Evolutionary conservation across 2,797 vertebrate genomes (phyloP).

Genomic region (Oryzias sinensis): DNA sequence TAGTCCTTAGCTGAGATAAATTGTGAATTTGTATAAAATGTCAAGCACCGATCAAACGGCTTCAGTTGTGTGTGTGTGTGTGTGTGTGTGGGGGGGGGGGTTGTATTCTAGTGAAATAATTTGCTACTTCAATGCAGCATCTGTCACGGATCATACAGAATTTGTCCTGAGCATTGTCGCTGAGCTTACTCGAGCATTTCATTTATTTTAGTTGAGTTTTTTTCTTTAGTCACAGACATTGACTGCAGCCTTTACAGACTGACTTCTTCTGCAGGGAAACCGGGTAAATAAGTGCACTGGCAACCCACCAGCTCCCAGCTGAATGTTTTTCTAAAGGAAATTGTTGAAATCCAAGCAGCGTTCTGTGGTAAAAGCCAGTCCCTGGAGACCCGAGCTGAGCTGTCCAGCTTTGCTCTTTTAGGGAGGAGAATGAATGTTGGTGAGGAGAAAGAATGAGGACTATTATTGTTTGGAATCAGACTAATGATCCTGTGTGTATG

Average conservation of each 20-base stretch:
- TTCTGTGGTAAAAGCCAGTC: slow-evolving; percentile 46
- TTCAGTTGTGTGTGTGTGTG: no score
- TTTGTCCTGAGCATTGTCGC: no score
- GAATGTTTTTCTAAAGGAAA: slow-evolving; percentile 43
- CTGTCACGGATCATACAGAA: no score
- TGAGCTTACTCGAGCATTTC: no score
- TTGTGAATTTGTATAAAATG: no score
- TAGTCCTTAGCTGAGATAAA: no score
- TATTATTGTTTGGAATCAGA: slow-evolving; percentile 50
- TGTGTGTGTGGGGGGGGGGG: no score
- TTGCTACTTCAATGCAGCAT: no score
- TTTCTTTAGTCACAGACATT: slow-evolving; percentile 8
- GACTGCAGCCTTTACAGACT: slow-evolving; percentile 21
- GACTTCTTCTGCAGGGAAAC: slow-evolving; percentile 12
- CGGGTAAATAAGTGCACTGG: slow-evolving; percentile 48
- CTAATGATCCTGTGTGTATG: slow-evolving; percentile 53
- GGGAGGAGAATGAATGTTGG: slow-evolving; percentile 50
- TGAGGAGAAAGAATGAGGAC: slow-evolving; percentile 41
- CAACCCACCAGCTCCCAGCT: slow-evolving; percentile 40
- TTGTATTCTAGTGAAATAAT: no score
- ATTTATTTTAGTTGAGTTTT: neutral
- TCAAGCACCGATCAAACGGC: no score
- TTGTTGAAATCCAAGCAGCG: slow-evolving; percentile 39
- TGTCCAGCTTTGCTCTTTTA: slow-evolving; percentile 56
- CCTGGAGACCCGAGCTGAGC: slow-evolving; percentile 49